A percentile compares a stretch with the other conserved stretches of the same genome.
Conservation (phyloP, 1,140 invertebrate genomes). For the Neuroterus valhalla region DNA sequence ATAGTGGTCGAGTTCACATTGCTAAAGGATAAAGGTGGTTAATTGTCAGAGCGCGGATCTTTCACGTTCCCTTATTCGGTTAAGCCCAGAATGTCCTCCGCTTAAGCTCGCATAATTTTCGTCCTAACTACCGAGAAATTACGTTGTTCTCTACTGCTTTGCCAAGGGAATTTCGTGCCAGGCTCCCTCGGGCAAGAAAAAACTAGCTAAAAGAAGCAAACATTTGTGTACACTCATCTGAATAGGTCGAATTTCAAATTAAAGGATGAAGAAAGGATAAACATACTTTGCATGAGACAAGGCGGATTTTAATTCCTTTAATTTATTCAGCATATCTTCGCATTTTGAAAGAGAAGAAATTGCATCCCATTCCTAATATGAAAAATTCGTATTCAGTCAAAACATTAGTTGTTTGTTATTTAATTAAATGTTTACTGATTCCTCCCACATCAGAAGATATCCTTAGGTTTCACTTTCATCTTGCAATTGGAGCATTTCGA, state of each 20-base stretch:
- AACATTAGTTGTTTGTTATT: too few species aligned
- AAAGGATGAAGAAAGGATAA: neutral
- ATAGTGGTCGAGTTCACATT: conserved; percentile 52
- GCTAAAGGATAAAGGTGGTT: conserved; percentile 52
- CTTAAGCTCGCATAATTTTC: conserved; percentile 58
- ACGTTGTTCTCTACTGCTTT: conserved; percentile 49
- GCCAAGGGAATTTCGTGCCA: conserved; percentile 48
- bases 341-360: neutral
- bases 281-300: too few species aligned
- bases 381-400: too few species aligned
- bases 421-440: too few species aligned
- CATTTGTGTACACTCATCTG: conserved; percentile 30
- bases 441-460: too few species aligned
- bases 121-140: conserved; percentile 55
- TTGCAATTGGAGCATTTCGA: too few species aligned
- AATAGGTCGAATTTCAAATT: conserved; percentile 35
- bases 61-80: conserved; percentile 55
- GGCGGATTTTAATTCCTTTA: too few species aligned
- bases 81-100: conserved; percentile 53
- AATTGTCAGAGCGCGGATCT: conserved; percentile 52
- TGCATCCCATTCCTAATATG: too few species aligned
- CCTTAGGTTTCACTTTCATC: too few species aligned
- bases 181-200: conserved; percentile 39
- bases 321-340: neutral
- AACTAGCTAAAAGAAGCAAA: conserved; percentile 36